Base-by-base conservation (phyloP, 2,888 invertebrate genomes). In the Pristionchus mayeri region DNA sequence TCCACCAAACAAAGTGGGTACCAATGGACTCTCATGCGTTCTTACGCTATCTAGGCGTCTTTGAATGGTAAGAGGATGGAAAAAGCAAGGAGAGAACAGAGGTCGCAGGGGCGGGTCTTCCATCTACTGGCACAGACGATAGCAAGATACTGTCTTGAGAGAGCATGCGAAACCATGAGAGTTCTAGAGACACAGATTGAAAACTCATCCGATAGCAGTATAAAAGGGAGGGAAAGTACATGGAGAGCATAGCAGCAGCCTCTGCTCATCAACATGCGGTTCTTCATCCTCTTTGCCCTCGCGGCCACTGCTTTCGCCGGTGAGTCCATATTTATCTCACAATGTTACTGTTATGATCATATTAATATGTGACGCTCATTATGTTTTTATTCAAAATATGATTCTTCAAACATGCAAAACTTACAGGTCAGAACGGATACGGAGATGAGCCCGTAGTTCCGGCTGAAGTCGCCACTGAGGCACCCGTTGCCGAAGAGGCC, bases 381-480 rank as follows among this genome's bases (percentile, higher is more conserved):
- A 54, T 54, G 54, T 16, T 54, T 21, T 21, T 21, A n/a, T n/a
- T n/a, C 48, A 48, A 48, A 48, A 48, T 48, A 11, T 48, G 11
- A 48, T 7, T 48, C 48, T 48, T 54, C n/a, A n/a, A n/a, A n/a
- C n/a, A n/a, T 44, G 13, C 44, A 50, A 78, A 78, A 30, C 50
- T 50, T n/a, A 78, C 88, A 81, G 85, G 87, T 81, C 86, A 88
- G 76, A 88, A 88, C 83, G 71, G 87, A 24, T 89, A 89, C 80
- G 89, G 89, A 85, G 89, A 89, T 71, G 88, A 89, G 60, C 85
- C 85, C 27, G 80, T 86, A 4, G 85, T 85, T 13, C 80, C 86
- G 13, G 88, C 87, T 54, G 88, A 88, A 67, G 76, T 85, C 21
- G 87, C 87, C 27, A 86, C 86, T n/a, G 87, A 87, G 1, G 86